Evolutionary conservation across 2,113 vertebrate genomes (phyloP), one percentile per base, ranked within the genome.

Genomic region (Eolophus roseicapilla): DNA sequence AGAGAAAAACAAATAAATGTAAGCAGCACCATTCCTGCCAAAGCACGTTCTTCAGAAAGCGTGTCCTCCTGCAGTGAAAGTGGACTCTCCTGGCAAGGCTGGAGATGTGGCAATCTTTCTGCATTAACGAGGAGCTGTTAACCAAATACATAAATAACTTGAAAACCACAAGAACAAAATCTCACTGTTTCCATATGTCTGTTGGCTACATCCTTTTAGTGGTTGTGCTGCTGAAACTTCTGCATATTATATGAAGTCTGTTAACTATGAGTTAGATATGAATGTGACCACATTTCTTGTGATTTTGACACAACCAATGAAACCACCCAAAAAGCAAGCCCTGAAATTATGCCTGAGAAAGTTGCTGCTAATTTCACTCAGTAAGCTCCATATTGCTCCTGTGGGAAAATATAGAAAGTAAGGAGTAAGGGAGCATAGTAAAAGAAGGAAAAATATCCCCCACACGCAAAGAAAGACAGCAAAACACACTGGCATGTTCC

Each of bases 81-180:
- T 39, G 33, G 65, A 94, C 57, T 62, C 86, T 87, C 49, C 52
- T 94, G 88, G 57, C 52, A 94, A 92, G 49, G 28, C 75, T 88
- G 59, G 52, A 82, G 67, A 78, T 83, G 43, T 93, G 71, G 87
- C 79, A 90, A 64, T 71, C 64, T 62, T 81, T 84, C 77, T 82
- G 35, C 73, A 76, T 79, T 89, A 93, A 89, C 1, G 2, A 92
- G 69, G 49, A 18, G 23, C 60, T 78, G 71, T 88, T 94, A 93
- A 86, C 90, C 92, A 96, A 96, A 88, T 78, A 83, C 64, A 83
- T 68, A 92, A 92, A 88, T 90, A 95, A 52, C 7, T 31, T 60
- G 41, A 68, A 93, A 95, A 53, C 93, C 65, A 65, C 86, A 73
- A 76, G 80, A 94, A 88, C 24, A 83, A 88, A 90, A 92, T 88